phyloP scores from a whole-genome alignment of 37 sponge, comb jelly and placozoan species.

The Cladorhizidae sp. region DNA sequence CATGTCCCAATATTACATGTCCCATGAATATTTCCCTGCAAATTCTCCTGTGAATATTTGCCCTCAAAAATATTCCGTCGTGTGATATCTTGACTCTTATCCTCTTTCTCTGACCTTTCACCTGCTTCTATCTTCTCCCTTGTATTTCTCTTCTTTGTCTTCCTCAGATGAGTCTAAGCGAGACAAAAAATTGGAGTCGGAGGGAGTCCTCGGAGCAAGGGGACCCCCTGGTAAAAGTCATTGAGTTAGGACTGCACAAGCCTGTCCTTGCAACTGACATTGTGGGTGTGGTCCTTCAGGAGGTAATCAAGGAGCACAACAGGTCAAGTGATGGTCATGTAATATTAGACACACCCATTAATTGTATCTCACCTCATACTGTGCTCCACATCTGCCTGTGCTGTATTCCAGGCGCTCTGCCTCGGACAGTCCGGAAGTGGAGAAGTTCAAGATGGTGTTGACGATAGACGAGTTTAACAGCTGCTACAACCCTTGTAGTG shows the following conservation, averaged over 20 bases:
- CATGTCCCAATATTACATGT: too few species aligned
- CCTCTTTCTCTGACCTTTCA: background rate
- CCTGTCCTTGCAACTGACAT: conserved; percentile 67
- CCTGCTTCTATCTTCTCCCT: background rate
- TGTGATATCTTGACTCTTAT: too few species aligned
- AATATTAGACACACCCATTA: background rate
- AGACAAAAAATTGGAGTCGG: conserved; percentile 46
- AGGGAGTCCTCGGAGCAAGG: conserved; percentile 43
- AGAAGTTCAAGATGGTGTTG: conserved; percentile 43
- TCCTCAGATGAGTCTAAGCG: conserved; percentile 32
- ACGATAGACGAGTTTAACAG: conserved; percentile 70
- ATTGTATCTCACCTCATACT: background rate
- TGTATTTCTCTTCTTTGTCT: background rate
- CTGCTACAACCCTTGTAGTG: conserved; percentile 44
- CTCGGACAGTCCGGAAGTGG: background rate
- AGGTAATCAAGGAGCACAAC: conserved; percentile 16
- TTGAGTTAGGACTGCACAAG: conserved; percentile 70
- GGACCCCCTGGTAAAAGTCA: conserved; percentile 40
- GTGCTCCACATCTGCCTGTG: too few species aligned
- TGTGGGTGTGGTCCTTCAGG: conserved; percentile 46
- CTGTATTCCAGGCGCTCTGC: background rate
- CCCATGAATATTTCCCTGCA: too few species aligned
- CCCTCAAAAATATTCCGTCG: too few species aligned
- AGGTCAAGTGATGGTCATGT: conserved; percentile 15
- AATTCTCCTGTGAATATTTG: too few species aligned